Conservation (phyloP, 1,140 invertebrate genomes). For the Diorhabda elongata region DNA sequence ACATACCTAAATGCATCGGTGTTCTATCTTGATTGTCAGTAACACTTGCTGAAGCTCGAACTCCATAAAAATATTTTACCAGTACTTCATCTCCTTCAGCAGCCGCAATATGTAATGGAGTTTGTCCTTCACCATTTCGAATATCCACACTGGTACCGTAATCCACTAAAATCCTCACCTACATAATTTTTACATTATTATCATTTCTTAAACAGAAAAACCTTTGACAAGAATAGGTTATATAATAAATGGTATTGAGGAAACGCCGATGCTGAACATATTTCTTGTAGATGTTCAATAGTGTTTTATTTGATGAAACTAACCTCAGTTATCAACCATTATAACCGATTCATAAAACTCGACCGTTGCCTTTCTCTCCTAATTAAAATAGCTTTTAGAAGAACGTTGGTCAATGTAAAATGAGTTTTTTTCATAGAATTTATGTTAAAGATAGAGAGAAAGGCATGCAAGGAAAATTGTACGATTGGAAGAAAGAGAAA, state of each 20-base stretch:
- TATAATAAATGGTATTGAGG: too few species aligned
- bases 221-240: too few species aligned
- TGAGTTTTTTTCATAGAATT: too few species aligned
- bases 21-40: conserved; percentile 94
- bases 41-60: conserved; percentile 88
- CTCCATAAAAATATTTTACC: conserved; percentile 92
- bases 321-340: too few species aligned
- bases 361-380: too few species aligned
- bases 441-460: too few species aligned
- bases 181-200: neutral
- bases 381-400: too few species aligned
- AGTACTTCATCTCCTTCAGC: conserved; percentile 90
- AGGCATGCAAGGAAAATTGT: too few species aligned
- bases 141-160: conserved; percentile 86
- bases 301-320: neutral
- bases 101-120: conserved; percentile 90
- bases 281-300: neutral
- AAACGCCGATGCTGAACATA: too few species aligned
- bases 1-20: conserved; percentile 76
- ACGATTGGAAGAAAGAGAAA: too few species aligned
- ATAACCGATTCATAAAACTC: too few species aligned
- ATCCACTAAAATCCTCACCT: conserved; percentile 80
- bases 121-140: conserved; percentile 89
- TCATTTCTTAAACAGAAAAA: neutral
- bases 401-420: too few species aligned